phyloP scores from a whole-genome alignment of 2,797 vertebrate species.

The Oryzias dopingdopingensis region DNA sequence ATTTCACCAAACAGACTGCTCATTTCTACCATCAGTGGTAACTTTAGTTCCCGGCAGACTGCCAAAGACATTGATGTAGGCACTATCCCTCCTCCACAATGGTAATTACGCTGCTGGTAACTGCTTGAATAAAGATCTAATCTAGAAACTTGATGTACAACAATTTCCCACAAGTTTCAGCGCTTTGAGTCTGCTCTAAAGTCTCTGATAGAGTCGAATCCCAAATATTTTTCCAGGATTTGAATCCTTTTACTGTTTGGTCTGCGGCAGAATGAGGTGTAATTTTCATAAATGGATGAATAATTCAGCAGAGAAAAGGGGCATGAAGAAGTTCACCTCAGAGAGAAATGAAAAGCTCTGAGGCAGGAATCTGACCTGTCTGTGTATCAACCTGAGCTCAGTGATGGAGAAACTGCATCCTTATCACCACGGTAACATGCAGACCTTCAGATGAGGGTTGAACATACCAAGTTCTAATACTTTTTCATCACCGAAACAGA shows the following conservation, averaged over 20 bases:
- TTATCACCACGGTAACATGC: conserved; percentile 1
- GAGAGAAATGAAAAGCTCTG: conserved; percentile 29
- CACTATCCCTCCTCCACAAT: conserved; percentile 61
- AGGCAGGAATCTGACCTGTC: conserved; percentile 22
- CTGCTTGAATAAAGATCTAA: conserved; percentile 72
- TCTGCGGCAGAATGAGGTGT: conserved; percentile 58
- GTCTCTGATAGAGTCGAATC: conserved; percentile 24
- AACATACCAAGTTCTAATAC: background rate
- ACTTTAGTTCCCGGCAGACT: conserved; percentile 56
- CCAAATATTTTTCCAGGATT: conserved; percentile 28
- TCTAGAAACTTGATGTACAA: conserved; percentile 65
- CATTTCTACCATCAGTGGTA: conserved; percentile 66
- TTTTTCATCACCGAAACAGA: background rate
- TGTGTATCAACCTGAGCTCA: conserved; percentile 14
- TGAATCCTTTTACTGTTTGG: conserved; percentile 55
- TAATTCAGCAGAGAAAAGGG: conserved; percentile 59
- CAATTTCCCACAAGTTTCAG: conserved; percentile 57
- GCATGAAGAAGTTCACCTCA: conserved; percentile 28
- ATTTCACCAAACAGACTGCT: conserved; percentile 53
- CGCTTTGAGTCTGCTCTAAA: conserved; percentile 41
- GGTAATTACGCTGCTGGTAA: conserved; percentile 65
- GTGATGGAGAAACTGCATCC: conserved; percentile 5
- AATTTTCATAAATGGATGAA: conserved; percentile 56
- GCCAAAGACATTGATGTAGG: conserved; percentile 67
- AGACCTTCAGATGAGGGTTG: background rate